phyloP scores from a whole-genome alignment of 2,888 invertebrate species.

The Apamea sordens region DNA sequence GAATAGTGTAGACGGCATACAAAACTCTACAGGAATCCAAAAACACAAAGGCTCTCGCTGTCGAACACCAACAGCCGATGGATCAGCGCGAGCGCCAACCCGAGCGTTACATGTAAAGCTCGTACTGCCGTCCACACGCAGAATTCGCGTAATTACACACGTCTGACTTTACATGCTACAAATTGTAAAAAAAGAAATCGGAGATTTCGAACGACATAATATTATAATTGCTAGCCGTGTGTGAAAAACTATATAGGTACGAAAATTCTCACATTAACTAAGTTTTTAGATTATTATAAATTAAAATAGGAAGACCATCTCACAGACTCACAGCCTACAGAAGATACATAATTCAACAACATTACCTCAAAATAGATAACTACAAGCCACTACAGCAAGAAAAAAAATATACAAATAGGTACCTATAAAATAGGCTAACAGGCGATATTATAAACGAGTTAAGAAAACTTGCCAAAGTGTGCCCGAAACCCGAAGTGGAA shows the following conservation, averaged over 20 bases:
- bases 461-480: slow-evolving; percentile 20
- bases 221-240: not conserved
- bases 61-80: too few relatives aligned
- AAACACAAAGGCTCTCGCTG: too few relatives aligned
- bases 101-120: too few relatives aligned
- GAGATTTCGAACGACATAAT: not conserved
- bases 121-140: too few relatives aligned
- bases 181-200: not conserved
- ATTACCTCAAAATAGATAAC: not conserved
- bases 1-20: too few relatives aligned
- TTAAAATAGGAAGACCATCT: not conserved
- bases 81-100: too few relatives aligned
- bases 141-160: too few relatives aligned
- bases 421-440: slow-evolving; percentile 17
- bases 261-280: not conserved
- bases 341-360: not conserved
- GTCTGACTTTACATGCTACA: not conserved
- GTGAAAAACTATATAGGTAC: too few relatives aligned
- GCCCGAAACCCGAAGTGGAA: not conserved
- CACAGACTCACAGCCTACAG: not conserved
- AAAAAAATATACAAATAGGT: not conserved
- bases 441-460: slow-evolving; percentile 29
- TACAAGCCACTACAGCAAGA: not conserved
- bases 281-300: not conserved
- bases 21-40: too few relatives aligned